These are phyloP conservation scores for Chloroceryle aenea DNA, from an alignment of 2,113 vertebrate species.

Conservation along the genomic window DNA sequence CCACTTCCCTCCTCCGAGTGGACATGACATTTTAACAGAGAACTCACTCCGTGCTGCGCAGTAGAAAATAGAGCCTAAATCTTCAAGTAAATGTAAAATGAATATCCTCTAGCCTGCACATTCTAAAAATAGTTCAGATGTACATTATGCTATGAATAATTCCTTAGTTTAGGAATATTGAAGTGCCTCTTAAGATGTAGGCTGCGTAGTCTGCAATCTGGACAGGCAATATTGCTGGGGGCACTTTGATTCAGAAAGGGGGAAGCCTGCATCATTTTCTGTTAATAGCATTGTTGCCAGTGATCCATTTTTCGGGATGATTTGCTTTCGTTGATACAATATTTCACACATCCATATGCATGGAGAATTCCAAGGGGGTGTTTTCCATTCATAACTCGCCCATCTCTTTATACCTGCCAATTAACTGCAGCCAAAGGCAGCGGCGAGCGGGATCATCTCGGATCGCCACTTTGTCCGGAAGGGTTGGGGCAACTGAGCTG, in stretches of 20 bases:
- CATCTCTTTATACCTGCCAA: not conserved
- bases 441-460: not conserved
- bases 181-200: not conserved
- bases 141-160: slow-evolving; percentile 46
- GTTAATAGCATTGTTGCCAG: not conserved
- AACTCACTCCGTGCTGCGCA: not conserved
- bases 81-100: slow-evolving; percentile 19
- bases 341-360: not conserved
- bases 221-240: not conserved
- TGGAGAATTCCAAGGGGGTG: not conserved
- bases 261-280: not conserved
- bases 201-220: not conserved
- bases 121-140: slow-evolving; percentile 26
- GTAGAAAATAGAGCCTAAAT: not conserved
- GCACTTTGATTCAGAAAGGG: not conserved
- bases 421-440: not conserved
- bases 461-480: not conserved
- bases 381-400: not conserved
- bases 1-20: not conserved
- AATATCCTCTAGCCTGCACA: not conserved
- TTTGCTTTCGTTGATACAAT: not conserved
- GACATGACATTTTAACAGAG: not conserved
- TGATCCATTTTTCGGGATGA: not conserved
- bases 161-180: not conserved
- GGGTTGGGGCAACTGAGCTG: not conserved